A percentile compares a stretch with the other conserved stretches of the same genome.
Evolutionary conservation across 2,888 invertebrate genomes (phyloP).

Genomic region (Automeris io): DNA sequence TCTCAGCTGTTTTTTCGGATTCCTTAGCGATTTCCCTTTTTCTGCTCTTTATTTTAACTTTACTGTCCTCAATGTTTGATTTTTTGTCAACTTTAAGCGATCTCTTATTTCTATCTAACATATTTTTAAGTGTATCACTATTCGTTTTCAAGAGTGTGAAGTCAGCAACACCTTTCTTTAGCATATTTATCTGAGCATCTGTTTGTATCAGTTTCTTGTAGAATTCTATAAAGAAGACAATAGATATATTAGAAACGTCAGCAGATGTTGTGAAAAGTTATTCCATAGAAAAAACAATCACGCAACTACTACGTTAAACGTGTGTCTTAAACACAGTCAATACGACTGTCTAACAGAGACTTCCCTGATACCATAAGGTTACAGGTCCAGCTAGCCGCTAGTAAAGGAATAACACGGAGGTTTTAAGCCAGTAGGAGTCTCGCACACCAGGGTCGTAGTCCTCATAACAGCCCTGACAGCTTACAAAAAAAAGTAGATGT

Average conservation of each 20-base stretch:
- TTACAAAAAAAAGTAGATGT: background rate
- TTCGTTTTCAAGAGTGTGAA: slow-evolving; percentile 8
- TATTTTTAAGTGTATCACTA: slow-evolving; percentile 26
- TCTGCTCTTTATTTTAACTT: slow-evolving; percentile 4
- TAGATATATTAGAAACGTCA: too few species aligned
- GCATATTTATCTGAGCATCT: slow-evolving; percentile 46
- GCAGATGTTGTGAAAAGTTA: too few species aligned
- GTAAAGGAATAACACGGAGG: too few species aligned
- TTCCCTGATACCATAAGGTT: too few species aligned
- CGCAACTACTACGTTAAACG: too few species aligned
- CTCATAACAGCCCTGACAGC: too few species aligned
- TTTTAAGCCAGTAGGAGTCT: too few species aligned
- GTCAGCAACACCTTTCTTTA: slow-evolving; percentile 29
- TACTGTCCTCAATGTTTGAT: slow-evolving; percentile 5
- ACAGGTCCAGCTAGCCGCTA: too few species aligned
- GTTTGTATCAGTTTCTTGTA: slow-evolving; percentile 54
- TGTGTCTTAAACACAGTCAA: too few species aligned
- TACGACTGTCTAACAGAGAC: too few species aligned
- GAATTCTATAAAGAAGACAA: slow-evolving; percentile 39
- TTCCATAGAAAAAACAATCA: too few species aligned
- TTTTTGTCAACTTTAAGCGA: slow-evolving; percentile 7
- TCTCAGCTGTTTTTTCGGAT: background rate
- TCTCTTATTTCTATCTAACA: slow-evolving; percentile 13
- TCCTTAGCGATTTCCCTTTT: slow-evolving; percentile 1
- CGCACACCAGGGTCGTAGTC: too few species aligned